Evolutionary conservation across 2,888 invertebrate species (phyloP), one percentile per base, ranked within the genome.

Genomic region (Tuberolachnus salignus): DNA sequence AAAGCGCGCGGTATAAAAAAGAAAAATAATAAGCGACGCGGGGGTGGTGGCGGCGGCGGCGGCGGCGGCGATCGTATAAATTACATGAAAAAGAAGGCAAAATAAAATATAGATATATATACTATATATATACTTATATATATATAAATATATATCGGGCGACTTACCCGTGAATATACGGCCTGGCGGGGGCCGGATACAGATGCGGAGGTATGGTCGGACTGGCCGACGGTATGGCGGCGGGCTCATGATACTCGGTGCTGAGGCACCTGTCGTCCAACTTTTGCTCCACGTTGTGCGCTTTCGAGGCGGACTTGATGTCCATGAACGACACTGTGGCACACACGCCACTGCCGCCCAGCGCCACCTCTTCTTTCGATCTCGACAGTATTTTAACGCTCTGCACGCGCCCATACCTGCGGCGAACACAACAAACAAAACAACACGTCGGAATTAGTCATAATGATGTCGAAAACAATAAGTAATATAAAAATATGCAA

Each of bases 351-450:
- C 88, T 87, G 86, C 87, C 90, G 87, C 89, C 88, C 87, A 78
- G 42, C 69, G 69, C 88, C 86, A 85, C 84, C 84, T 87, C 86
- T 84, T 87, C 86, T 85, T 88, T 87, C 78, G 81, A 84, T 84
- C 78, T 78, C 78, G 78, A 67, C 90, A 95, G 90, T 88, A 95
- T 89, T 89, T 94, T 95, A 90, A 95, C 94, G 91, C 94, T 95
- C 90, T 96, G 96, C 89, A 96, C 95, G 89, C 94, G 94, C 89
- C 95, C 95, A 94, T 95, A 95, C 90, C 95, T 95, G 90, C 80
- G 89, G 89, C 85, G 82, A 81, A 64, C 34, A 55, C 26, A 55
- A 42, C 34, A 34, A 34, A 34, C 34, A 34, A 34, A 34, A 34
- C 34, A 34, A 71, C 59, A 14, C 55, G 26, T 23, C 21, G 53